Evolutionary conservation across 2,888 invertebrate genomes (phyloP), one percentile per base, ranked within the genome.

Genomic region (Apotomis turbidana): DNA sequence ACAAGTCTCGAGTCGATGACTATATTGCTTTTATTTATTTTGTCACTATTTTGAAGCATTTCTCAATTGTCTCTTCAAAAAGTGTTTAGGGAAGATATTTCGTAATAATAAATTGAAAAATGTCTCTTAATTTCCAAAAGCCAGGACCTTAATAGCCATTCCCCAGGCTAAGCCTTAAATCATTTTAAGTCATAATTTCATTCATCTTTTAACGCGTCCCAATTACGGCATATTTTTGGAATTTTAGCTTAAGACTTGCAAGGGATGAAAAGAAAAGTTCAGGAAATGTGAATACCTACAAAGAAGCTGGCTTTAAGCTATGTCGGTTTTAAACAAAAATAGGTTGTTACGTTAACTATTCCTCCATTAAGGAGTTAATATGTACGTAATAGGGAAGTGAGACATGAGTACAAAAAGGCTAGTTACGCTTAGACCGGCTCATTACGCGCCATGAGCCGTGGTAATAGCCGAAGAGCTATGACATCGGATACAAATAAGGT

Each of bases 221-320:
- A 38, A 58, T 58, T 38, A 67, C 13, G 10, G 27, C 44, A n/a
- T 38, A 49, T 36, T 67, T 58, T 13, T 10, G n/a, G 57, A 15
- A 49, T 67, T n/a, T 13, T 46, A 49, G 46, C 63, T 58, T 38
- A 15, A 38, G 9, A 49, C 10, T 51, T 36, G 0, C 36, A 58
- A 27, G 49, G 36, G 57, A 67, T 46, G n/a, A 57, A 57, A 67
- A 52, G 38, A 52, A 63, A 63, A 41, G n/a, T 36, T 15, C 27
- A 27, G 41, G 4, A 41, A 44, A 38, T 13, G 41, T 12, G 9
- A 27, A 49, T 61, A 49, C 6, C 49, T 5, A 9, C 27, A 27
- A 27, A 27, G 27, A n/a, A 6, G 6, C 27, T 49, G 27, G 49
- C 6, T 49, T 49, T 1, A 9, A 49, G 49, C 49, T 49, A 49